Conservation (phyloP, 2,113 vertebrate genomes). For the Boulengeromyrus knoepffleri region DNA sequence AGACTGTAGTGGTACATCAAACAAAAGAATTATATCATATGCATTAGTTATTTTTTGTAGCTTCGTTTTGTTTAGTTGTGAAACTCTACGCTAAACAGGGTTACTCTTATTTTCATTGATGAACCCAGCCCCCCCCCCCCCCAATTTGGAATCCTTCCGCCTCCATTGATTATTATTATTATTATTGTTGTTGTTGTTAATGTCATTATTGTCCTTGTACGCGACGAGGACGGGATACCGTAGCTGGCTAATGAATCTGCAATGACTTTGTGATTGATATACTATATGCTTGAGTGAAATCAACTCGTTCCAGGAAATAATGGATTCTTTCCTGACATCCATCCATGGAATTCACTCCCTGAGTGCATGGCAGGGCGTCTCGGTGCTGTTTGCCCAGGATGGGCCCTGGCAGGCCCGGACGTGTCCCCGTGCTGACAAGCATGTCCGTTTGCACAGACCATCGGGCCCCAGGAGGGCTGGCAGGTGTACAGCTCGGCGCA, state of each 20-base stretch:
- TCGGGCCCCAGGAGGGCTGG: slow-evolving; percentile 88
- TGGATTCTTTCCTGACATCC: not conserved
- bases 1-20: not conserved
- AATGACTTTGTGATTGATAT: not conserved
- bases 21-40: not conserved
- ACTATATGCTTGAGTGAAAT: not conserved
- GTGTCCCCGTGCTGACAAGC: not conserved
- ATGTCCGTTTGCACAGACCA: slow-evolving; percentile 5
- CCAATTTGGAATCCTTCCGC: not conserved
- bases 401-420: not conserved
- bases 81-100: not conserved
- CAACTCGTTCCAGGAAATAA: not conserved
- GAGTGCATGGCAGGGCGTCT: not conserved
- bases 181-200: not conserved
- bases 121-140: no score
- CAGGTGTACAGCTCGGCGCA: slow-evolving; percentile 93
- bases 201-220: not conserved
- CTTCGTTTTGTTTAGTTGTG: not conserved
- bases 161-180: not conserved
- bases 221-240: not conserved
- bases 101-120: no score
- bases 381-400: not conserved
- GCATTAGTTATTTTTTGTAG: not conserved
- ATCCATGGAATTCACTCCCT: not conserved
- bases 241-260: not conserved